Conservation (phyloP, 1,140 invertebrate genomes). For the Cydia strobilella region DNA sequence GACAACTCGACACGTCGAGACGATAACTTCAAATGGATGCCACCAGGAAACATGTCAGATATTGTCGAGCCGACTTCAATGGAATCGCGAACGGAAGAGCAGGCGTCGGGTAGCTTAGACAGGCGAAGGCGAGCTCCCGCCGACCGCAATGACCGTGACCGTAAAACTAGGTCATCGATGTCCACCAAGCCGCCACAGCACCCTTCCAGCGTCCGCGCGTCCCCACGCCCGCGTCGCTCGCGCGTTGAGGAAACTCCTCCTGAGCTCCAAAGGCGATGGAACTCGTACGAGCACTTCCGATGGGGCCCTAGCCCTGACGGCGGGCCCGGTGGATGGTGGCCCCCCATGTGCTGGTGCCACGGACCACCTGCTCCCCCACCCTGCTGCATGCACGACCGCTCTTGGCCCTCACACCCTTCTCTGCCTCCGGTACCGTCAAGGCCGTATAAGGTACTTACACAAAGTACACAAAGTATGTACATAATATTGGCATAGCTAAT, state of each 20-base stretch:
- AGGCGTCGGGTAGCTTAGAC: constrained; percentile 78
- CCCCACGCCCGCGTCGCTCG: constrained; percentile 61
- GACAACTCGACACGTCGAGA: constrained; percentile 80
- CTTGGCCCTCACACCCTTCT: constrained; percentile 71
- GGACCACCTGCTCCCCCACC: constrained; percentile 66
- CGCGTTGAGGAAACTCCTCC: constrained; percentile 61
- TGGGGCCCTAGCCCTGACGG: constrained; percentile 78
- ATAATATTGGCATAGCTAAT: not conserved
- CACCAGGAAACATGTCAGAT: constrained; percentile 60
- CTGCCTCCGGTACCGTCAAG: constrained; percentile 56
- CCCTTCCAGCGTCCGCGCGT: constrained; percentile 72
- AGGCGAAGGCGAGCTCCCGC: constrained; percentile 67
- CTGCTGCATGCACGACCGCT: constrained; percentile 69
- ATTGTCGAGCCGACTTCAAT: constrained; percentile 54
- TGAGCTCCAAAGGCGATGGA: constrained; percentile 73
- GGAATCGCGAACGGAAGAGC: constrained; percentile 59
- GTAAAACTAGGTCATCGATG: constrained; percentile 81
- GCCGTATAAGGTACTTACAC: constrained; percentile 62
- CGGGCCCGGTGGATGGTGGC: constrained; percentile 83
- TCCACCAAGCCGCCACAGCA: constrained; percentile 74
- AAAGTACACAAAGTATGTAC: not conserved
- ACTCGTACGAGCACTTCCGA: constrained; percentile 78
- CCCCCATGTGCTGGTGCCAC: constrained; percentile 80
- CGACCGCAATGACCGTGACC: constrained; percentile 77
- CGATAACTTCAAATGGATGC: constrained; percentile 83